Conservation (phyloP, 2,113 vertebrate genomes). For the Pteruthius melanotis region DNA sequence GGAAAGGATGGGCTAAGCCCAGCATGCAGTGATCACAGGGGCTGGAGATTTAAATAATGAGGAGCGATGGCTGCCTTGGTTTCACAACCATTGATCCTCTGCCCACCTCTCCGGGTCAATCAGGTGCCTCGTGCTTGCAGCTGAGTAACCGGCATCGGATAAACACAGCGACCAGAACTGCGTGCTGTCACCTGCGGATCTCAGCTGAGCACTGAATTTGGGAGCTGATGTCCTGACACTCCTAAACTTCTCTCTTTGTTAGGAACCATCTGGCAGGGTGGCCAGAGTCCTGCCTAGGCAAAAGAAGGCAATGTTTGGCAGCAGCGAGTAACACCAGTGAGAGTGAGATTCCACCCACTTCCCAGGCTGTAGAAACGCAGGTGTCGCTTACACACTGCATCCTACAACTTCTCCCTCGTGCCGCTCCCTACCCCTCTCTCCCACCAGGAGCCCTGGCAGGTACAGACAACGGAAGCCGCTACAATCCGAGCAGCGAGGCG, state of each 20-base stretch:
- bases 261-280: not conserved
- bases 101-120: not conserved
- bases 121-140: not conserved
- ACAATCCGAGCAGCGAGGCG: not conserved
- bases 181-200: not conserved
- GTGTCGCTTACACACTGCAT: not conserved
- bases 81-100: not conserved
- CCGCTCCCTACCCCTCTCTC: not conserved
- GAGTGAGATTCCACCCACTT: not conserved
- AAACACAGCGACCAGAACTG: not conserved
- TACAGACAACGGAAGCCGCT: not conserved
- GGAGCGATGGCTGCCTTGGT: not conserved
- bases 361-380: not conserved
- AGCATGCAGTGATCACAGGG: no score
- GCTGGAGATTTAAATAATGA: not conserved
- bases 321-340: not conserved
- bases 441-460: not conserved
- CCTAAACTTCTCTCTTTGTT: not conserved
- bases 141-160: not conserved
- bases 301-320: not conserved
- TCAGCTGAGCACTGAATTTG: not conserved
- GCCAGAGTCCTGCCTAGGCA: not conserved
- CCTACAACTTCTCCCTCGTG: not conserved
- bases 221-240: not conserved
- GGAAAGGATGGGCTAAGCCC: not conserved